Evolutionary conservation across 2,797 vertebrate genomes (phyloP), one percentile per base, ranked within the genome.

Genomic region (Anableps anableps): DNA sequence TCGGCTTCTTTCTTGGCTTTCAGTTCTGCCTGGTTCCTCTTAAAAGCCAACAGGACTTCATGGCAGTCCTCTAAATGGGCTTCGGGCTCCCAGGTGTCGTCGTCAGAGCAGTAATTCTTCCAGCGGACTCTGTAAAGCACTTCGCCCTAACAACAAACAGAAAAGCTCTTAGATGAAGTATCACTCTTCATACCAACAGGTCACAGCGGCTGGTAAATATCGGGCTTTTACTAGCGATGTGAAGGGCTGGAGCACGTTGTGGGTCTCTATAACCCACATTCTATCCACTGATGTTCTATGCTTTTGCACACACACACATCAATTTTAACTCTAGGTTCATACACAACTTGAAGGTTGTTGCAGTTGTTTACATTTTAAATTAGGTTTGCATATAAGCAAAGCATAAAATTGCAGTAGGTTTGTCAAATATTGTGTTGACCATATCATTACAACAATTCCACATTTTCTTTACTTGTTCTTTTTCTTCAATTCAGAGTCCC

Each of bases 21-120:
- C 51, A 74, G 93, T 58, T 99, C 97, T 0, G 93, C 81, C 72
- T 96, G 66, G 77, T 95, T 92, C 87, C 95, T 97, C 90, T 96
- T 97, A 88, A 97, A 99, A 53, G 97, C 95, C 72, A 98, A 94
- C 48, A 99, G 96, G 82, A 99, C 98, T 93, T 99, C 99, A 16
- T 96, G 96, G 92, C 99, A 99, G 89, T 99, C 98, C 85, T 98
- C 97, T 83, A 99, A 91, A 90, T 99, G 97, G 81, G 96, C 93
- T 89, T 99, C 98, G 0, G 99, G 99, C 85, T 99, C 99, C 99
- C 99, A 99, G 0, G 99, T 99, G 81, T 99, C 99, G 76, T 99
- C 98, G 23, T 98, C 98, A 5, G 98, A 97, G 62, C 97, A 95
- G 86, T 99, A 99, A 55, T 98, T 98, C 94, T 99, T 99, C 99